A percentile compares a stretch with the other conserved stretches of the same genome.
Conservation (phyloP, 2,888 invertebrate species). For the Dryobotodes eremita region DNA sequence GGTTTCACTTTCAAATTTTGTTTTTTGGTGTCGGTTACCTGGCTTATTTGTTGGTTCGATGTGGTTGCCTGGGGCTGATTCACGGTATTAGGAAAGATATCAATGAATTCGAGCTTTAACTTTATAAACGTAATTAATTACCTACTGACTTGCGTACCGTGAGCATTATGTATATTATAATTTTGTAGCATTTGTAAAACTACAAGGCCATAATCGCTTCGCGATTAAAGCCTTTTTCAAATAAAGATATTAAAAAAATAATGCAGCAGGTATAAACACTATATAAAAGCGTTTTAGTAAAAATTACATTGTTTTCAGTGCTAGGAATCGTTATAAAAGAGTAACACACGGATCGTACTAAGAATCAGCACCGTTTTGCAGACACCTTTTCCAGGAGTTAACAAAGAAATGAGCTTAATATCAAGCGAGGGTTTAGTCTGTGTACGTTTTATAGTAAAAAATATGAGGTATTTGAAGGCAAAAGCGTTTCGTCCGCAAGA, state of each 20-base stretch:
- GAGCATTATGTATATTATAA: neutral
- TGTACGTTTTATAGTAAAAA: constrained; percentile 21
- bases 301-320: neutral
- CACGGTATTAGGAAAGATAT: constrained; percentile 21
- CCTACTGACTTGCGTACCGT: neutral
- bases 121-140: constrained; percentile 11
- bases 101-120: constrained; percentile 9
- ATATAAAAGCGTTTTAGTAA: neutral
- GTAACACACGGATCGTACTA: constrained; percentile 24
- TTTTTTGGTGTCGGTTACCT: constrained; percentile 55
- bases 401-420: constrained; percentile 29
- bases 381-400: constrained; percentile 27
- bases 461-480: constrained; percentile 35
- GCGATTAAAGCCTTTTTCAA: no score
- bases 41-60: constrained; percentile 59
- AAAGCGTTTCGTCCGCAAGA: constrained; percentile 31
- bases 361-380: constrained; percentile 22
- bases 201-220: no score
- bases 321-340: constrained; percentile 6
- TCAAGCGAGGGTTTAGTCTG: constrained; percentile 15
- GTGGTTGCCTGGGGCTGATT: constrained; percentile 38
- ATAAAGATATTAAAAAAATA: no score
- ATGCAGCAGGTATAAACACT: neutral
- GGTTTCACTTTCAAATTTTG: constrained; percentile 58
- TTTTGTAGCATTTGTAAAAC: constrained; percentile 7